Evolutionary conservation across 2,888 invertebrate species (phyloP).

Genomic region (Agelastica alni): DNA sequence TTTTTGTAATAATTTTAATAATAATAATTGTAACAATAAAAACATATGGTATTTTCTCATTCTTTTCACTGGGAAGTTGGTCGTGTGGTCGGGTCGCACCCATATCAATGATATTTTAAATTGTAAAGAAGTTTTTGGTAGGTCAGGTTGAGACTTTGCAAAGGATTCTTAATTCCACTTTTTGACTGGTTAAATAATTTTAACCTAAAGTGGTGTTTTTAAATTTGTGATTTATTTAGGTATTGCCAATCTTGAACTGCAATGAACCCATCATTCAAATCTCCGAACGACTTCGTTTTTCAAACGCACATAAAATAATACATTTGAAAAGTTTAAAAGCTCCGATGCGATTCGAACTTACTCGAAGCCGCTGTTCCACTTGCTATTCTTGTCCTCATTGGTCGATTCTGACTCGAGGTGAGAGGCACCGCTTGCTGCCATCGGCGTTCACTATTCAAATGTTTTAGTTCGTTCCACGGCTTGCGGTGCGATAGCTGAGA

Average conservation of each 20-base stretch:
- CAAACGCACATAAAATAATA: constrained; percentile 1
- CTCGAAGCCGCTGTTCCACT: constrained; percentile 24
- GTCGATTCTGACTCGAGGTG: constrained; percentile 28
- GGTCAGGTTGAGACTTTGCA: no score
- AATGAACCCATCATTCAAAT: constrained; percentile 7
- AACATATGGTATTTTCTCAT: no score
- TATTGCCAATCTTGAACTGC: constrained; percentile 1
- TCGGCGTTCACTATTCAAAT: constrained; percentile 30
- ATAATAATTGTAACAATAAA: no score
- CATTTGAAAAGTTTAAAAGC: constrained; percentile 27
- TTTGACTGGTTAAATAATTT: no score
- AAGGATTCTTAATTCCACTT: no score
- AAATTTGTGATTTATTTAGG: no score
- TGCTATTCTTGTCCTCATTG: constrained; percentile 28
- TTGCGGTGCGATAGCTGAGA: background rate
- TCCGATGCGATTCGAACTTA: constrained; percentile 14
- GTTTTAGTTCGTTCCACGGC: constrained; percentile 31
- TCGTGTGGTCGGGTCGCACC: no score
- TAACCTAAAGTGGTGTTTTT: no score
- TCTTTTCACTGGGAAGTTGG: no score
- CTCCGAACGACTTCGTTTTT: constrained; percentile 1
- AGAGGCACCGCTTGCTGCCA: constrained; percentile 30
- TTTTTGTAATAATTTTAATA: no score
- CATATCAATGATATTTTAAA: no score
- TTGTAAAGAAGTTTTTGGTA: no score